Conservation (phyloP, 2,888 invertebrate genomes). For the Coelinius sp. region DNA sequence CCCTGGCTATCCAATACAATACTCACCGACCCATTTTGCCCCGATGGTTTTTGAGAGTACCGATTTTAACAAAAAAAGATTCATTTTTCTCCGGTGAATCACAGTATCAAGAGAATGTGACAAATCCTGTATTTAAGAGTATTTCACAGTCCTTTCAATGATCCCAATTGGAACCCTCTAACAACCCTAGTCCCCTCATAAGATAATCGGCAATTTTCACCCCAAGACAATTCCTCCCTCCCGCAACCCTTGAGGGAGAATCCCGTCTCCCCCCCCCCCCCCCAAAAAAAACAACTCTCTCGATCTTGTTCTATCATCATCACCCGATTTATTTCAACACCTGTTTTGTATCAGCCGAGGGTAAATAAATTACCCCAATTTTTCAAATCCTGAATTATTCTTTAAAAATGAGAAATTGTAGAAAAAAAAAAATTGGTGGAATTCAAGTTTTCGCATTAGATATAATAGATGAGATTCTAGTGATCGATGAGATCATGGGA, state of each 20-base stretch:
- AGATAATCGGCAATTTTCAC: background rate
- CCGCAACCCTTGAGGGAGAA: too few species aligned
- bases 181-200: background rate
- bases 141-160: background rate
- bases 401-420: background rate
- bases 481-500: background rate
- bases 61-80: too few species aligned
- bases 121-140: too few species aligned
- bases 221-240: background rate
- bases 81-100: too few species aligned
- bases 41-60: too few species aligned
- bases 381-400: too few species aligned
- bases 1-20: background rate
- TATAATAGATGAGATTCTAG: background rate
- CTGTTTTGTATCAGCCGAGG: background rate
- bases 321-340: background rate
- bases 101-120: too few species aligned
- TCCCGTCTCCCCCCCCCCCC: too few species aligned
- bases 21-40: background rate
- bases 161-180: background rate
- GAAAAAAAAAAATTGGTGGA: too few species aligned
- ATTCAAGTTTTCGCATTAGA: background rate
- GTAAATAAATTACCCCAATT: background rate
- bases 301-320: background rate
- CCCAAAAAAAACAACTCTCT: background rate